Base-by-base conservation (phyloP, 2,888 invertebrate genomes). In the Oegoconia quadripuncta region DNA sequence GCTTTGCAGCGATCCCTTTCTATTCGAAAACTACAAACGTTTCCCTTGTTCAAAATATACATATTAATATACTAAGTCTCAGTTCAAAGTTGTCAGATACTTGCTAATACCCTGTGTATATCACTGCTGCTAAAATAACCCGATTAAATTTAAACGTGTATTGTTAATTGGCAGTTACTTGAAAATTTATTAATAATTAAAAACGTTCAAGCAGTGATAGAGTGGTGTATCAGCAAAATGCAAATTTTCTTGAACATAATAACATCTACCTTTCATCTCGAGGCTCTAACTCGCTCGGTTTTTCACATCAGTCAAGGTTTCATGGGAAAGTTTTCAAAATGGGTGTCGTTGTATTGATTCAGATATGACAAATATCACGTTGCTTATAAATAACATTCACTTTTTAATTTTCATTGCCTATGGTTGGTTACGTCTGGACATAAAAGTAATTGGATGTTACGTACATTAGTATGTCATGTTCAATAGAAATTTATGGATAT, bases 191-290 rank as follows among this genome's bases (percentile, higher is more conserved):
- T 36, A n/a, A 27, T 12, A 11, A 20, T 6, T 8, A 6, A 20
- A 27, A 27, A 13, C 3, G 4, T 13, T 2, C 6, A 30, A n/a
- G 14, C 16, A 16, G 22, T 23, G 29, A 27, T 34, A 26, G 37
- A 9, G 16, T 13, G 16, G 26, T 28, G 26, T 38, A 33, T 14
- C 17, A 13, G 25, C 55, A 48, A 28, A 17, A 17, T 37, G 48
- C 47, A 37, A 44, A 44, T 43, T 47, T 41, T 40, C 32, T 32
- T 34, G 18, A 28, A 56, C 64, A 73, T 69, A 52, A 72, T 80
- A 80, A 82, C 81, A 82, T 83, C 82, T 83, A 82, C 79, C 81
- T 81, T 51, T 74, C 80, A 80, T 77, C 60, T 68, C 53, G 48
- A 61, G 44, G 56, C 50, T 50, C 46, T 54, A 54, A 55, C 45